phyloP scores from a whole-genome alignment of 1,140 invertebrate genomes.

The Drosophila tropicalis region DNA sequence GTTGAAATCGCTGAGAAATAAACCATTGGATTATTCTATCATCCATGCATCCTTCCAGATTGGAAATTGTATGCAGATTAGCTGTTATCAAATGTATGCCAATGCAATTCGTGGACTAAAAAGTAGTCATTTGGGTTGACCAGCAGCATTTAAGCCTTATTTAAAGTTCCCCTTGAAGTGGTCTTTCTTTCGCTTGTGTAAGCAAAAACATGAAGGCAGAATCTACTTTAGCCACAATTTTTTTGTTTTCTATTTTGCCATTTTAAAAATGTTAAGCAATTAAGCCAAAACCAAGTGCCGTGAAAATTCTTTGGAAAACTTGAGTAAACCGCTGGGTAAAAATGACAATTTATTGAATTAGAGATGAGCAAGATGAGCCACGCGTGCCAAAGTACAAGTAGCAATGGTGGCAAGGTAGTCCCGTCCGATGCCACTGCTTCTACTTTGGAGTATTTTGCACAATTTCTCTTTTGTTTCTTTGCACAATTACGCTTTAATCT shows the following conservation, averaged over 20 bases:
- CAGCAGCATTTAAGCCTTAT: not conserved
- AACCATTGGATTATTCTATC: no score
- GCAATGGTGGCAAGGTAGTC: not conserved
- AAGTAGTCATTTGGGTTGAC: not conserved
- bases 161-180: not conserved
- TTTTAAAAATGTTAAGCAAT: not conserved
- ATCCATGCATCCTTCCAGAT: no score
- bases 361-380: not conserved
- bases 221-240: not conserved
- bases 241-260: not conserved
- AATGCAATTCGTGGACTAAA: not conserved
- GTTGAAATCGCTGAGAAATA: no score
- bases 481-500: not conserved
- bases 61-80: no score
- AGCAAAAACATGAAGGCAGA: not conserved
- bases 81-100: no score
- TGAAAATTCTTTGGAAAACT: not conserved
- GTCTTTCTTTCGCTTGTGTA: not conserved
- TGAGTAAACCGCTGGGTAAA: not conserved
- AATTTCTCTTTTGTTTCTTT: not conserved
- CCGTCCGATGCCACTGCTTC: not conserved
- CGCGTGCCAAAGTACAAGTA: not conserved
- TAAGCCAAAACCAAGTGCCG: slow-evolving; percentile 1
- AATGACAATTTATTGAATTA: slow-evolving; percentile 8
- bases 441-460: not conserved